Base-by-base conservation (phyloP, 2,888 invertebrate genomes). In the Hyposoter didymator region DNA sequence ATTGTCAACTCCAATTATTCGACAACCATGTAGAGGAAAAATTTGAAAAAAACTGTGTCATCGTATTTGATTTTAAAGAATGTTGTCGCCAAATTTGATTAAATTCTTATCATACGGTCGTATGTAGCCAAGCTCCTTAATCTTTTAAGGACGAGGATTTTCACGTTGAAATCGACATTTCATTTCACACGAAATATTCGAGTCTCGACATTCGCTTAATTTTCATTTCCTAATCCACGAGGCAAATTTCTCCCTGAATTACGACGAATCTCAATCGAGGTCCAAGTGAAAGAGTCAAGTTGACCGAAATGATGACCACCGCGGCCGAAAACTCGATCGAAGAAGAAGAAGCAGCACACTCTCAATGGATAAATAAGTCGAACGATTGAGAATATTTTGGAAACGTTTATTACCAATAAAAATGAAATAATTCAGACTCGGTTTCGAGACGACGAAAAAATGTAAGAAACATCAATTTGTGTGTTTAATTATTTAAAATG, bases 361-460 rank as follows among this genome's bases (percentile, higher is more conserved):
- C 14, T 5, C 5, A 28, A 28, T 14, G 28, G 28, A 14, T 1
- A 14, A 14, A 22, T 4, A 59, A 28, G 28, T 14, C 5, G 28
- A 52, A 28, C 22, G 14, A 2, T 28, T 59, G 12, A 12, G 28
- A 59, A 7, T 59, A n/a, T 69, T 28, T 28, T 22, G 19, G 47
- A 45, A 32, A 69, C n/a, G 45, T 69, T 69, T 69, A 69, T 69
- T 69, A 69, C 28, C 66, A 12, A n/a, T 47, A 17, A 17, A 69
- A 17, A 69, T 69, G 47, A 17, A 8, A 6, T 10, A 28, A 69
- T 47, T 69, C 47, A n/a, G 17, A 69, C 32, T 69, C 47, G 28
- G 28, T 67, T 67, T 45, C 43, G 45, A 59, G 67, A 32, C 47
- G 17, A 28, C 45, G n/a, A 28, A 69, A 47, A 28, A 69, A 28